phyloP scores from a whole-genome alignment of 1,140 invertebrate species.

The Sarcophaga peregrina region DNA sequence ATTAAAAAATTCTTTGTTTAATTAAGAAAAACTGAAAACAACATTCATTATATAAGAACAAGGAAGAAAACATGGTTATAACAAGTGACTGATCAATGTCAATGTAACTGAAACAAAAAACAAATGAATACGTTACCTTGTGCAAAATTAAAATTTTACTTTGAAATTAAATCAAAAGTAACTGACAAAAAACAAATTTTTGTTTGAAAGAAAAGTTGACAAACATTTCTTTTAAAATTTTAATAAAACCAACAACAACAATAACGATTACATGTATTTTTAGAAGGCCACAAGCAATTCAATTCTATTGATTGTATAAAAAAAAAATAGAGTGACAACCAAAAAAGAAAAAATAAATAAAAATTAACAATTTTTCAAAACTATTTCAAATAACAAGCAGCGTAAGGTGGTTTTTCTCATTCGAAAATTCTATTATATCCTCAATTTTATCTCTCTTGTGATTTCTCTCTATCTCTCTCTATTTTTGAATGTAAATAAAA shows the following conservation, averaged over 20 bases:
- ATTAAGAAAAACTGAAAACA: background rate
- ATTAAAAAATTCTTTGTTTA: background rate
- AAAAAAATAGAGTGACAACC: background rate
- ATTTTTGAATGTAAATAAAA: background rate
- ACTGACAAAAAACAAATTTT: too few relatives aligned
- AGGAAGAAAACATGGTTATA: slow-evolving; percentile 33
- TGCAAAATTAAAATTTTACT: background rate
- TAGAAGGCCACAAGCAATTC: slow-evolving; percentile 18
- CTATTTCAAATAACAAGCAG: slow-evolving; percentile 3
- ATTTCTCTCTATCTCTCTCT: background rate
- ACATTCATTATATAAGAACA: slow-evolving; percentile 26
- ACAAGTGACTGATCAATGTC: slow-evolving; percentile 35
- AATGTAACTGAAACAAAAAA: slow-evolving; percentile 22
- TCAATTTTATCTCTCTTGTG: background rate
- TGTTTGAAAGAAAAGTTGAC: too few relatives aligned
- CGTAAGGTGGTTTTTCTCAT: slow-evolving; percentile 34
- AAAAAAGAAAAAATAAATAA: slow-evolving; percentile 14
- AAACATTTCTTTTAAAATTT: background rate
- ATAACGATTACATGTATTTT: background rate
- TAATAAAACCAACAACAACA: slow-evolving; percentile 16
- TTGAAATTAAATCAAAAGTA: too few relatives aligned
- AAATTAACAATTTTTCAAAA: slow-evolving; percentile 30
- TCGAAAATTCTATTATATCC: too few relatives aligned
- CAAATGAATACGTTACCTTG: slow-evolving; percentile 4
- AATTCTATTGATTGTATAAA: background rate